phyloP scores from a whole-genome alignment of 2,797 vertebrate species.

The Pygocentrus nattereri region DNA sequence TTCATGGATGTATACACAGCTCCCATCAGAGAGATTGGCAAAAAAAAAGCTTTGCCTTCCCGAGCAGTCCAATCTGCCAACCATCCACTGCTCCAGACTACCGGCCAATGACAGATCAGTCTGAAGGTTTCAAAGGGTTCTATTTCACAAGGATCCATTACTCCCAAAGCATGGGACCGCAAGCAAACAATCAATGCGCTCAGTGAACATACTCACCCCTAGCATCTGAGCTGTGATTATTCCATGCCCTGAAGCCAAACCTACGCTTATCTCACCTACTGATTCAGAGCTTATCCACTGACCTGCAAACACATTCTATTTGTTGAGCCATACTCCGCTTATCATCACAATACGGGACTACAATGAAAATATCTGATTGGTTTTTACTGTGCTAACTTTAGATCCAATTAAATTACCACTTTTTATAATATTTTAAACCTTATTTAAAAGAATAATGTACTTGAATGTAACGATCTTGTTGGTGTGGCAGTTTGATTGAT shows the following conservation, averaged over 20 bases:
- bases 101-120: conserved; percentile 20
- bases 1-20: neutral
- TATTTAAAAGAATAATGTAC: too few species aligned
- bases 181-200: conserved; percentile 48
- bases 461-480: too few species aligned
- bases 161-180: conserved; percentile 43
- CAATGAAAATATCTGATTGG: neutral
- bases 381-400: too few species aligned
- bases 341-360: neutral
- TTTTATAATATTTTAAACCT: too few species aligned
- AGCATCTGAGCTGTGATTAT: conserved; percentile 44
- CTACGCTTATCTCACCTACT: conserved; percentile 39
- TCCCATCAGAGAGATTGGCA: conserved; percentile 7
- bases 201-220: conserved; percentile 41
- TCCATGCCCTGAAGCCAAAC: conserved; percentile 5
- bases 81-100: conserved; percentile 12
- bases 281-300: conserved; percentile 22
- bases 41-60: neutral
- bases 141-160: conserved; percentile 51
- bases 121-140: conserved; percentile 41
- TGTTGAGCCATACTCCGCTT: neutral
- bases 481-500: too few species aligned
- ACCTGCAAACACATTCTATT: neutral
- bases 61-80: neutral
- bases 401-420: too few species aligned